A percentile compares a stretch with the other conserved stretches of the same genome.
Conservation (phyloP, 2,888 invertebrate genomes). For the Alentia gelatinosa region DNA sequence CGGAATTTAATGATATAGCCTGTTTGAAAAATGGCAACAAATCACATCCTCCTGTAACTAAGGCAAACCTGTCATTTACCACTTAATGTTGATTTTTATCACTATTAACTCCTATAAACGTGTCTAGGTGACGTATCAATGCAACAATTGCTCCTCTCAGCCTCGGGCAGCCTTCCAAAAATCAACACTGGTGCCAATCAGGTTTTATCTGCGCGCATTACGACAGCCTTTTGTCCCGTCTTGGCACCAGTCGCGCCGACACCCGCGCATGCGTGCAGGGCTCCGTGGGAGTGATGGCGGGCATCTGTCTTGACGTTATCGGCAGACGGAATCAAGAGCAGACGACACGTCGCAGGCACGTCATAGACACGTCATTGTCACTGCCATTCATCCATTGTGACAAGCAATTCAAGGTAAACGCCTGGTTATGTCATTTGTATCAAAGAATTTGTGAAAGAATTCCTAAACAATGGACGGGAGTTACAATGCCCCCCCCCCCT, state of each 20-base stretch:
- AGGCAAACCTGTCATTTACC: neutral
- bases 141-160: neutral
- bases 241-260: conserved; percentile 6
- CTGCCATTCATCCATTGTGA: too few species aligned
- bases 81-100: neutral
- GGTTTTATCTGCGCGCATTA: neutral
- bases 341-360: neutral
- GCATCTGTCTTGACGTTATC: neutral
- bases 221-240: neutral
- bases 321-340: neutral
- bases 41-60: neutral
- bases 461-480: too few species aligned
- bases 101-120: neutral
- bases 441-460: too few species aligned
- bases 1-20: too few species aligned
- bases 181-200: neutral
- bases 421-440: too few species aligned
- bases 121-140: neutral
- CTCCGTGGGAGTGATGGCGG: neutral
- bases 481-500: too few species aligned
- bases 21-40: too few species aligned
- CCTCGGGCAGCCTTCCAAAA: neutral
- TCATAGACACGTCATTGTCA: neutral
- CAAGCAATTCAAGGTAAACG: too few species aligned
- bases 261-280: neutral